Evolutionary conservation across 2,113 vertebrate genomes (phyloP), one percentile per base, ranked within the genome.

Genomic region (Channa argus): DNA sequence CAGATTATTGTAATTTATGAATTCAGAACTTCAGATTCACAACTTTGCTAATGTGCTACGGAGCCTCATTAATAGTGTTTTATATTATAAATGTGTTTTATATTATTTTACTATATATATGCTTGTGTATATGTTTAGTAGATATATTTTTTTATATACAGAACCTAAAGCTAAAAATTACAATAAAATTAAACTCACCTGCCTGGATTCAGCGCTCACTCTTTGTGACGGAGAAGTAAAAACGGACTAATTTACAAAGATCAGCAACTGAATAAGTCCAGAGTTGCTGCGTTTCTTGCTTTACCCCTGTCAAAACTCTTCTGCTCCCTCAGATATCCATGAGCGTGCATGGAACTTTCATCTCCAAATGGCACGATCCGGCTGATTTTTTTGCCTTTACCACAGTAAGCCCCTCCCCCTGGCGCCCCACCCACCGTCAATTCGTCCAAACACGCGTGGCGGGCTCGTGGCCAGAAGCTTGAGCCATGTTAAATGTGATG

Each of bases 381-480:
- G 71, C 81, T 71, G 87, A 70, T 68, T 77, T 82, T 69, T 74
- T 73, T 75, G 81, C 80, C 65, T 89, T 76, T 76, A 88, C 41
- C 49, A 11, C 34, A 58, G n/a, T 34, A 86, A 80, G 91, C 91
- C 83, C 89, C 94, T 86, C 94, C 94, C 83, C 73, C 71, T 13
- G 34, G 61, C 39, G 80, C 82, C 90, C 89, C 90, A 74, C 91
- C 90, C 82, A 88, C 83, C 37, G 53, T 59, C 85, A 88, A 68
- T 44, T 83, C 77, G 88, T 79, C 79, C 78, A 69, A 87, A 92
- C 72, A 82, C 93, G 92, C 92, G 94, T 95, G 94, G 91, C 93
- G 81, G 88, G 85, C 94, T 92, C 93, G 93, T 93, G 94, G 90
- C 92, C 79, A 79, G 66, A 90, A 90, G 87, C 89, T 89, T 89